Evolutionary conservation across 2,113 vertebrate species (phyloP).

Genomic region (Pica pica): DNA sequence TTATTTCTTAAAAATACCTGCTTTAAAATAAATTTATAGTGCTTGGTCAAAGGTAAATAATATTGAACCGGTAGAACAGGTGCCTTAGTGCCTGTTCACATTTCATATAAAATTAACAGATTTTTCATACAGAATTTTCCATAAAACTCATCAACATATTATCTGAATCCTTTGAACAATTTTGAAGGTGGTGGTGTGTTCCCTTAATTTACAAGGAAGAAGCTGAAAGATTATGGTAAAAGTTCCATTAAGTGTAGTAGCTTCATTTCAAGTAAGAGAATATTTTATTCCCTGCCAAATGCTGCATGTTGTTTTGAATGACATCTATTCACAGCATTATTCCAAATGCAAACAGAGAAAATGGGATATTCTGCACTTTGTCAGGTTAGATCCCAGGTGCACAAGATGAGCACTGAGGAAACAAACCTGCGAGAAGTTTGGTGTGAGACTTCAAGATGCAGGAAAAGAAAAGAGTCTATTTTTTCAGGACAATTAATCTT

Average conservation of each 20-base stretch:
- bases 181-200: background rate
- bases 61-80: background rate
- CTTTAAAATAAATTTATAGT: background rate
- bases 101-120: background rate
- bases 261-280: background rate
- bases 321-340: background rate
- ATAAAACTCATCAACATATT: background rate
- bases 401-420: background rate
- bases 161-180: background rate
- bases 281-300: background rate
- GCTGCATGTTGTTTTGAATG: background rate
- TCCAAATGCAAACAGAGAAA: background rate
- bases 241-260: background rate
- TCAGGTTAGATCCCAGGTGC: background rate
- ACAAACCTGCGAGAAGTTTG: background rate
- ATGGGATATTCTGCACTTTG: background rate
- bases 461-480: background rate
- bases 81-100: background rate
- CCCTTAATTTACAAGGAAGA: background rate
- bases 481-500: background rate
- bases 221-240: background rate
- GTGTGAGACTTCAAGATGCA: background rate
- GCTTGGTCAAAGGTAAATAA: background rate
- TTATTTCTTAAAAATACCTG: background rate
- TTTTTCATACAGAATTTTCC: background rate